Percentiles rank a stretch among this genome's conserved stretches.
Conservation (phyloP, 2,888 invertebrate genomes). For the Theretra japonica region DNA sequence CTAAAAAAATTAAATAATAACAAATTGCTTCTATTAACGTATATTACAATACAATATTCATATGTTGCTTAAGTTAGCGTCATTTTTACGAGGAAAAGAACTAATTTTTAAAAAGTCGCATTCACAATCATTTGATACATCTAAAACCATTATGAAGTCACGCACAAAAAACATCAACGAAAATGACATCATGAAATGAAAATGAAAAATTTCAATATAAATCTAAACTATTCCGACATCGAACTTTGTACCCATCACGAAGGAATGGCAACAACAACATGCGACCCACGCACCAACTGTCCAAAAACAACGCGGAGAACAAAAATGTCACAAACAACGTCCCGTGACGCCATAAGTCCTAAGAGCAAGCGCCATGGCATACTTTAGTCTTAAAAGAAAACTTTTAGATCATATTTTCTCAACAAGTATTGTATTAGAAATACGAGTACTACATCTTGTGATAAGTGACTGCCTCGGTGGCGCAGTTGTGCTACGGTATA, state of each 20-base stretch:
- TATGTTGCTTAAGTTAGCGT: no score
- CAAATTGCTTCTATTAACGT: no score
- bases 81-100: no score
- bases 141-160: no score
- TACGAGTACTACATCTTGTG: neutral
- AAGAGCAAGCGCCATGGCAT: neutral
- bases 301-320: conserved; percentile 2
- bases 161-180: no score
- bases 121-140: no score
- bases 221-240: neutral
- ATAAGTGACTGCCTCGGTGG: no score
- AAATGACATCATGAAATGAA: neutral
- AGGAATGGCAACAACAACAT: neutral
- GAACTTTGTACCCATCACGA: conserved; percentile 3
- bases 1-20: no score
- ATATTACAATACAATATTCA: no score
- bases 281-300: neutral
- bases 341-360: neutral
- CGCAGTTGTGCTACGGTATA: no score
- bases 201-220: neutral
- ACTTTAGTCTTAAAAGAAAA: neutral
- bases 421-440: neutral
- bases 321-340: neutral
- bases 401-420: neutral
- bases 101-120: no score